These are phyloP conservation scores for Sminthopsis crassicaudata DNA, from an alignment of 2,113 vertebrate genomes.

Conservation along the genomic window DNA sequence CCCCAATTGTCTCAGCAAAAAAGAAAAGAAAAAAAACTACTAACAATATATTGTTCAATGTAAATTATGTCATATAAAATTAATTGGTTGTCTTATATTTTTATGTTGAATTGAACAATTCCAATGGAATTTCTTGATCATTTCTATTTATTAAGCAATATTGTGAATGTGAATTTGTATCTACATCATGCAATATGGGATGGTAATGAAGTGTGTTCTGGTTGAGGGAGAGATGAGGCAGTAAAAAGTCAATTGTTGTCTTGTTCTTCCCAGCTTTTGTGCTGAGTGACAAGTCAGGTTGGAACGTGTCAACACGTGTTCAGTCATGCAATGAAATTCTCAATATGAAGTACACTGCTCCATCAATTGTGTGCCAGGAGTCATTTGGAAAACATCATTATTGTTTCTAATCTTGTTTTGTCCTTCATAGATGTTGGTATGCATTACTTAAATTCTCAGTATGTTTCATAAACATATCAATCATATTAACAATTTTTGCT, in stretches of 20 bases:
- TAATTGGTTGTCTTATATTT: background rate
- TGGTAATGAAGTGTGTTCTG: background rate
- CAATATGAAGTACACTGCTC: background rate
- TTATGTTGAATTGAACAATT: background rate
- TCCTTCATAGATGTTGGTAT: background rate
- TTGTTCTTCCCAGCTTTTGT: background rate
- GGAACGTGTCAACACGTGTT: background rate
- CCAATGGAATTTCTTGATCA: background rate
- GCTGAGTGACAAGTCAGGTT: background rate
- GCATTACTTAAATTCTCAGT: background rate
- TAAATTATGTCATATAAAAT: background rate
- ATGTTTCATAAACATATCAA: background rate
- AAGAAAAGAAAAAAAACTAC: background rate
- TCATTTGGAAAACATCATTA: background rate
- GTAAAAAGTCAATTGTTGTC: background rate
- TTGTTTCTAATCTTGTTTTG: background rate
- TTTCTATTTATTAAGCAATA: background rate
- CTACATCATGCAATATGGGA: background rate
- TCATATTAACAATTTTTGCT: background rate
- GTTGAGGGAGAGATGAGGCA: background rate
- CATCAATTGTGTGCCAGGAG: background rate
- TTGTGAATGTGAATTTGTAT: background rate
- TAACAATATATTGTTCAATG: background rate
- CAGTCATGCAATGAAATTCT: background rate
- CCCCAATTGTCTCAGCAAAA: too few species aligned